Conservation (phyloP, 2,113 vertebrate genomes). For the Xiphophorus maculatus region DNA sequence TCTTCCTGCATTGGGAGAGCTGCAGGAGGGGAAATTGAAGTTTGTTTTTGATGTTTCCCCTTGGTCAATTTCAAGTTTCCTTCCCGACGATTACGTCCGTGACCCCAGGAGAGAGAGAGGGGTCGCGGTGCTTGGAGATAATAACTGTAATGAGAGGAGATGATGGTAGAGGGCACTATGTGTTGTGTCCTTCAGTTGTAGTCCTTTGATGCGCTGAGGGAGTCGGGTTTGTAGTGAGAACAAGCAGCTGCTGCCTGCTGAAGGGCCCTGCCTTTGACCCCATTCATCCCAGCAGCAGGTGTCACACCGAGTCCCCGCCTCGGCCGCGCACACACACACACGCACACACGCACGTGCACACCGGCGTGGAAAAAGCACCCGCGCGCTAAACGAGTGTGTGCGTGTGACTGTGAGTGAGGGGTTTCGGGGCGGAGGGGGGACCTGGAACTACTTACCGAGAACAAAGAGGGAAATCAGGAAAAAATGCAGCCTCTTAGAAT, state of each 20-base stretch:
- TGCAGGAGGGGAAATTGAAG: conserved; percentile 60
- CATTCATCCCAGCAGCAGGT: conserved; percentile 84
- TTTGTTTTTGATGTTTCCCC: conserved; percentile 65
- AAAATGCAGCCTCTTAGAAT: conserved; percentile 84
- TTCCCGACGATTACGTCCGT: conserved; percentile 51
- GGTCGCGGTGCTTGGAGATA: conserved; percentile 48
- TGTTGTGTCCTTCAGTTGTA: conserved; percentile 45
- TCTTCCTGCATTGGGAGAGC: conserved; percentile 61
- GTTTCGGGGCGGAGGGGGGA: conserved; percentile 55
- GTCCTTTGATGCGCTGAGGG: conserved; percentile 51
- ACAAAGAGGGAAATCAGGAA: conserved; percentile 82
- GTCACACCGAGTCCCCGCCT: conserved; percentile 72
- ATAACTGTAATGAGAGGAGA: conserved; percentile 68
- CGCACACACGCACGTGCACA: conserved; percentile 20
- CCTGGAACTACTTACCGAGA: conserved; percentile 83
- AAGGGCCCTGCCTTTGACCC: conserved; percentile 78
- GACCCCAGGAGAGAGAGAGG: conserved; percentile 43
- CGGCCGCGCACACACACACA: conserved; percentile 50
- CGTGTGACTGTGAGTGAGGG: conserved; percentile 18
- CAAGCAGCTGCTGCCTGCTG: conserved; percentile 79
- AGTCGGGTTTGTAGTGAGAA: conserved; percentile 74
- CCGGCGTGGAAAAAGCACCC: conserved; percentile 43
- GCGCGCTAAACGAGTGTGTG: conserved; percentile 23
- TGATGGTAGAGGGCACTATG: conserved; percentile 66
- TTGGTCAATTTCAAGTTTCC: conserved; percentile 68